Percentiles rank a stretch among this genome's conserved stretches.
These are phyloP conservation scores for Caenorhabditis sulstoni DNA, from an alignment of 2,888 invertebrate genomes.

Conservation along the genomic window DNA sequence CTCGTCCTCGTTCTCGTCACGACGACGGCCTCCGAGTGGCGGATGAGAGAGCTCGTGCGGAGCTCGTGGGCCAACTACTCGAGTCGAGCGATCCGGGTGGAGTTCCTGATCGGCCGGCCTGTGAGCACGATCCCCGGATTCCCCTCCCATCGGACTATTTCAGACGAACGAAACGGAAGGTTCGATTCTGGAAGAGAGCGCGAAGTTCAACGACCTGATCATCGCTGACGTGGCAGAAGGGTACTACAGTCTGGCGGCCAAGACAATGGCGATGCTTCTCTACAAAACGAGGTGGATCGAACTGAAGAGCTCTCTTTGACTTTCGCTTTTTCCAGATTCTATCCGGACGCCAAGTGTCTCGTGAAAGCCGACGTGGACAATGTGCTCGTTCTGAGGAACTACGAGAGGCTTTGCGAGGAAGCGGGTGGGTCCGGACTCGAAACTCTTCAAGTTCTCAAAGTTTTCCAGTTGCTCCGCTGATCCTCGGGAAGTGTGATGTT, in stretches of 20 bases:
- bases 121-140: too few species aligned
- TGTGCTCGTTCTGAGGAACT: slow-evolving; percentile 61
- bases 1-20: slow-evolving; percentile 51
- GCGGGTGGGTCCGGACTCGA: slow-evolving; percentile 30
- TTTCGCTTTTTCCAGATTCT: slow-evolving; percentile 30
- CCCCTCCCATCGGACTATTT: too few species aligned
- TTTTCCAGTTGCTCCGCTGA: slow-evolving; percentile 60
- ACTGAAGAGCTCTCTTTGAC: too few species aligned
- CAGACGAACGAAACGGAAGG: slow-evolving; percentile 4
- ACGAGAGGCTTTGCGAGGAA: slow-evolving; percentile 64
- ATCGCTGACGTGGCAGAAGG: slow-evolving; percentile 59
- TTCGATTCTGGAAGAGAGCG: slow-evolving; percentile 27
- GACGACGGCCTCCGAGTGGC: slow-evolving; percentile 40
- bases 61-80: slow-evolving; percentile 62
- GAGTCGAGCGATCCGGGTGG: slow-evolving; percentile 46
- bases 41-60: slow-evolving; percentile 55
- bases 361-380: slow-evolving; percentile 70
- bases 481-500: slow-evolving; percentile 65
- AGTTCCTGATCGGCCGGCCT: slow-evolving; percentile 63
- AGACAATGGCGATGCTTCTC: slow-evolving; percentile 65
- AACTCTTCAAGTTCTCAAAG: not conserved
- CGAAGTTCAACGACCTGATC: slow-evolving; percentile 57
- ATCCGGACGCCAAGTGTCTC: slow-evolving; percentile 56
- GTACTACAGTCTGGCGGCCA: slow-evolving; percentile 67
- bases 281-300: slow-evolving; percentile 57